Evolutionary conservation across 2,888 invertebrate genomes (phyloP).

Genomic region (Tachina grossa): DNA sequence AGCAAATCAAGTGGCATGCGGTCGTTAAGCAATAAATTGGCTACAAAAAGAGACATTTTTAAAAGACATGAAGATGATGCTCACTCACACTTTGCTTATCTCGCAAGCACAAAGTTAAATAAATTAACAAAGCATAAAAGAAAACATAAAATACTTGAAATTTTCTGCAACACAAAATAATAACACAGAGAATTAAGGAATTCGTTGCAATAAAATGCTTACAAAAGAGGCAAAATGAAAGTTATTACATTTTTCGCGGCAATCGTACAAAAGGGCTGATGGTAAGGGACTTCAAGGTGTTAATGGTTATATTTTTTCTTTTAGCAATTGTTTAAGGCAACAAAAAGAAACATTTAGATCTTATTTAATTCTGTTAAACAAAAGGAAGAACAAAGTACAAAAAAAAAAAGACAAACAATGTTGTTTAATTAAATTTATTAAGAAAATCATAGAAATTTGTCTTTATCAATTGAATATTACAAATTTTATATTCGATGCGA

Average conservation of each 20-base stretch:
- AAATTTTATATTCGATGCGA: too few species aligned
- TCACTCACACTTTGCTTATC: slow-evolving; percentile 50
- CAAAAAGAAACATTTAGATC: slow-evolving; percentile 43
- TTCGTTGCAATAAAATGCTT: slow-evolving; percentile 65
- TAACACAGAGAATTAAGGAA: slow-evolving; percentile 55
- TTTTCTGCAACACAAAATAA: slow-evolving; percentile 53
- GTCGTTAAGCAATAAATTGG: slow-evolving; percentile 81
- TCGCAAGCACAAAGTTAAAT: slow-evolving; percentile 60
- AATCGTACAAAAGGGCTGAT: slow-evolving; percentile 24
- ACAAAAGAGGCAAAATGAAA: slow-evolving; percentile 62
- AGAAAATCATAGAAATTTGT: too few species aligned
- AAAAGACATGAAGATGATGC: slow-evolving; percentile 67
- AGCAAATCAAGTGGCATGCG: slow-evolving; percentile 72
- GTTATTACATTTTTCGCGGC: slow-evolving; percentile 44
- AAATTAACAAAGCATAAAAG: slow-evolving; percentile 62
- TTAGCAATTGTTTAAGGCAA: slow-evolving; percentile 24
- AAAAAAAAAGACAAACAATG: neutral
- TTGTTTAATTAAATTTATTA: neutral
- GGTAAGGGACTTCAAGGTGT: slow-evolving; percentile 45
- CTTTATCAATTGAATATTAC: too few species aligned
- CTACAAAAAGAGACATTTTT: slow-evolving; percentile 73
- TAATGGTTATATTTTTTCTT: slow-evolving; percentile 5
- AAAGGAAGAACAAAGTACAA: slow-evolving; percentile 10
- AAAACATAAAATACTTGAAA: slow-evolving; percentile 61
- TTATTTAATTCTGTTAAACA: slow-evolving; percentile 3